Base-by-base conservation (phyloP, 2,888 invertebrate species). In the Thecocarcelia acutangulata region DNA sequence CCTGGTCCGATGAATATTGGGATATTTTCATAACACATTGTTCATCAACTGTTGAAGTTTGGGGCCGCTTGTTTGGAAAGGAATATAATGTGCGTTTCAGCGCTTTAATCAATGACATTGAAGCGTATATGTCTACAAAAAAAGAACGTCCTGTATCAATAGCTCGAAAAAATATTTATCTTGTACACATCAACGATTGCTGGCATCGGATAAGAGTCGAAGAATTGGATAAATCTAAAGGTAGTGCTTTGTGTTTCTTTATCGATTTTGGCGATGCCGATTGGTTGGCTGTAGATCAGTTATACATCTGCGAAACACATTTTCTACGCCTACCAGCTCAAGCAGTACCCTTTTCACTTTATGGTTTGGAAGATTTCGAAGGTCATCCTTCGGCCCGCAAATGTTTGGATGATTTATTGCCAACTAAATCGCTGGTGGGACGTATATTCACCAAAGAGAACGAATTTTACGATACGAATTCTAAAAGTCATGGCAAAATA, bases 231-330 rank as follows among this genome's bases (percentile, higher is more conserved):
- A 91, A 91, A 21, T 90, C 92, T 0, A 90, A 91, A 33, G 92
- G 91, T 1, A 86, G 85, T 4, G 90, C 89, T 21, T 88, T 91
- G 11, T 94, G 94, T 68, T 94, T 94, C 85, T 93, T 95, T 82
- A 94, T 96, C 11, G 96, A 96, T 89, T 93, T 93, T 84, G 96
- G 96, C 0, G 95, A 95, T 84, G 94, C 93, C 81, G 94, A 93
- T 58, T 88, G 89, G 15, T 92, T 94, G 24, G 85, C 91, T 4
- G 89, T 92, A 12, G 88, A 91, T 28, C 91, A 92, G 78, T 91
- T 96, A 28, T 93, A 92, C 84, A 91, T 92, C 28, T 91, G 95
- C 63, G 93, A 93, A 78, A 92, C 93, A 0, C 92, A 93, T 80
- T 96, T 95, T 86, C 92, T 94, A 12, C 90, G 89, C 64, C 89